phyloP scores from a whole-genome alignment of 2,113 vertebrate species.

The Chamaea fasciata region DNA sequence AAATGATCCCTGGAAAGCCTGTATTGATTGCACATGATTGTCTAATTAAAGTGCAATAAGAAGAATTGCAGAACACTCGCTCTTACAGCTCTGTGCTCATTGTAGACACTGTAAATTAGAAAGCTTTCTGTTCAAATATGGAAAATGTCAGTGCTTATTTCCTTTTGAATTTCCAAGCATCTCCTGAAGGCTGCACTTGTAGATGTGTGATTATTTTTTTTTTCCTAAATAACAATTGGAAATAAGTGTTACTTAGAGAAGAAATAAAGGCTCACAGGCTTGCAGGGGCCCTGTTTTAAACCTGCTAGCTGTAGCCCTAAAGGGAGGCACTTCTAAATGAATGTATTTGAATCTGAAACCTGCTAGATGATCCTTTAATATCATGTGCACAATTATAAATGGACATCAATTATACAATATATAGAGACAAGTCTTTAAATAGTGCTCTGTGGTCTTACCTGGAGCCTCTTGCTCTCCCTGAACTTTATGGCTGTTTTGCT shows the following conservation, averaged over 20 bases:
- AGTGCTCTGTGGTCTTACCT: not conserved
- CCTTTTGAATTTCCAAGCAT: not conserved
- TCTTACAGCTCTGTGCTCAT: not conserved
- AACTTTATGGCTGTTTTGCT: not conserved
- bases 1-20: constrained; percentile 38
- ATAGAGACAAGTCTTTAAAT: not conserved
- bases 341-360: not conserved
- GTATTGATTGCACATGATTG: constrained; percentile 50
- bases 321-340: not conserved
- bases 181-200: not conserved
- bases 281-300: not conserved
- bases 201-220: not conserved
- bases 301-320: not conserved
- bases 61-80: not conserved
- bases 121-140: not conserved
- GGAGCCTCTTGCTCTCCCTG: not conserved
- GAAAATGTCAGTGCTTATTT: constrained; percentile 27
- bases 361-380: not conserved
- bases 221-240: not conserved
- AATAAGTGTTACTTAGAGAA: not conserved
- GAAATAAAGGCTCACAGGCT: not conserved
- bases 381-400: not conserved
- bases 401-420: not conserved
- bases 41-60: constrained; percentile 47
- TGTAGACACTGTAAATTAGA: constrained; percentile 3